Percentiles rank a stretch among this genome's conserved stretches.
Evolutionary conservation across 2,113 vertebrate genomes (phyloP).

Genomic region (Mormoops blainvillei): DNA sequence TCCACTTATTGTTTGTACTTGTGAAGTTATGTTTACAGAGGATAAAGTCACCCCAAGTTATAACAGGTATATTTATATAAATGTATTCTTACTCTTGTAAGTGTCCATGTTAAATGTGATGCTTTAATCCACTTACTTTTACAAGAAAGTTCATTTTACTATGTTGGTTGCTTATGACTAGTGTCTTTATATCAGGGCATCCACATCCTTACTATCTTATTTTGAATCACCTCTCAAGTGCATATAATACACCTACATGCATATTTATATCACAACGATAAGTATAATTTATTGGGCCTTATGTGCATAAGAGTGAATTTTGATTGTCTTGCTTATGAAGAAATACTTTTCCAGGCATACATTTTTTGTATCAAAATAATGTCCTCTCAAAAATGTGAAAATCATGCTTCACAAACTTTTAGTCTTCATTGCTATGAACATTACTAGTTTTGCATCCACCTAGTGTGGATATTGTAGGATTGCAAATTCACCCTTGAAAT

Average conservation of each 20-base stretch:
- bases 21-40: neutral
- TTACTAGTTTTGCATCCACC: neutral
- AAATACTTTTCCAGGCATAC: neutral
- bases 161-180: neutral
- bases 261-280: neutral
- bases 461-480: neutral
- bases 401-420: neutral
- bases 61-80: neutral
- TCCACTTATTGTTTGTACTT: neutral
- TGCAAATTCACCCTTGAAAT: neutral
- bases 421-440: neutral
- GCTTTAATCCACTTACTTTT: neutral
- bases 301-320: neutral
- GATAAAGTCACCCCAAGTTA: neutral
- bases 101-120: neutral
- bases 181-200: neutral
- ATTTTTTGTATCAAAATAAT: neutral
- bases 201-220: neutral
- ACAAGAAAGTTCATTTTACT: neutral
- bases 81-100: neutral
- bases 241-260: neutral
- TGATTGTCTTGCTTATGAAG: neutral
- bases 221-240: neutral
- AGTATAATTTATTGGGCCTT: neutral
- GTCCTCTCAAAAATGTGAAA: neutral